Evolutionary conservation across 2,113 vertebrate species (phyloP).

Genomic region (Solea senegalensis): DNA sequence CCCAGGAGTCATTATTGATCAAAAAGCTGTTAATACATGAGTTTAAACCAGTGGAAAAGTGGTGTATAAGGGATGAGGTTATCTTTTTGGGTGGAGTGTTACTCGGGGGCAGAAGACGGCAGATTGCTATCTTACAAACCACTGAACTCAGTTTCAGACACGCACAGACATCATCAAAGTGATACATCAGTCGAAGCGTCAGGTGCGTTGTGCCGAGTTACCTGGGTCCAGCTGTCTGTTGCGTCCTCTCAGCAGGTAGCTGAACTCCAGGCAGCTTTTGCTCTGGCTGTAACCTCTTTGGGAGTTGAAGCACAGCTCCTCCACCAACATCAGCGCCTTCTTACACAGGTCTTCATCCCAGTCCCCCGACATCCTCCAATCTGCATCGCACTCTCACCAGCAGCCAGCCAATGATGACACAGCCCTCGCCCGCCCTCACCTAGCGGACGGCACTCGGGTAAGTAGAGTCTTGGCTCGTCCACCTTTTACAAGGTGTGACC

Average conservation of each 20-base stretch:
- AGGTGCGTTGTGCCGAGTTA: conserved; percentile 57
- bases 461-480: conserved; percentile 54
- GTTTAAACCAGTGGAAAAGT: too few relatives aligned
- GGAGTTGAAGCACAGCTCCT: conserved; percentile 88
- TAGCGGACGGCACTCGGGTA: conserved; percentile 61
- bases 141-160: too few relatives aligned
- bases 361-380: conserved; percentile 92
- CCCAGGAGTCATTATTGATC: too few relatives aligned
- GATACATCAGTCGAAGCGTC: background rate
- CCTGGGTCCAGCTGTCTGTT: conserved; percentile 84
- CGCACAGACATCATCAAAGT: too few relatives aligned
- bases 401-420: conserved; percentile 75
- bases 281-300: conserved; percentile 82
- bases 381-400: conserved; percentile 82
- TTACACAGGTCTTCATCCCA: conserved; percentile 92
- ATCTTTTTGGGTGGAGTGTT: background rate
- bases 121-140: too few relatives aligned
- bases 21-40: too few relatives aligned
- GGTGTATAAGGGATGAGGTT: too few relatives aligned
- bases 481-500: conserved; percentile 53
- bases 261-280: conserved; percentile 89
- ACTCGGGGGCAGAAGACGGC: background rate
- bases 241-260: conserved; percentile 83
- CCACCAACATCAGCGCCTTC: conserved; percentile 87
- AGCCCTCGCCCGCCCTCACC: conserved; percentile 72